These are phyloP conservation scores for Eupithecia pulchellata DNA, from an alignment of 2,888 invertebrate genomes.

Conservation along the genomic window DNA sequence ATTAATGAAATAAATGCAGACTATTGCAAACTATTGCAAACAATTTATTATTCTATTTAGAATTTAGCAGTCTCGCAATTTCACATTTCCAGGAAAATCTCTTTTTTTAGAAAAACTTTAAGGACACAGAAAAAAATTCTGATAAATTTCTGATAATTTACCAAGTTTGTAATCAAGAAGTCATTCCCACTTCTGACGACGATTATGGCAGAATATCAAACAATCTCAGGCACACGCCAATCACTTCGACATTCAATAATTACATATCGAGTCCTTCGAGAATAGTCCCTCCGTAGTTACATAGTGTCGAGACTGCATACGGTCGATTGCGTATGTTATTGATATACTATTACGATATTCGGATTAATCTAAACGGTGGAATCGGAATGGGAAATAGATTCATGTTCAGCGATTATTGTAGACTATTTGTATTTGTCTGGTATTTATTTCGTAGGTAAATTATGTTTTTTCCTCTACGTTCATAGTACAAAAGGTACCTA, in stretches of 20 bases:
- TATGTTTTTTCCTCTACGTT: too few relatives aligned
- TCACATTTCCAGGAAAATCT: too few relatives aligned
- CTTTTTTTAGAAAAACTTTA: too few relatives aligned
- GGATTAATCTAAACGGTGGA: slow-evolving; percentile 69
- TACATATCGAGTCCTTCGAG: slow-evolving; percentile 28
- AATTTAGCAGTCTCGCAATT: too few relatives aligned
- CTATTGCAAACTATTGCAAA: too few relatives aligned
- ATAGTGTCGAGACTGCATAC: slow-evolving; percentile 69
- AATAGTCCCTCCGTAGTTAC: slow-evolving; percentile 53
- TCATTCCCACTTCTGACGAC: background rate
- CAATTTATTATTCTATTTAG: too few relatives aligned
- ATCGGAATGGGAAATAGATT: slow-evolving; percentile 25
- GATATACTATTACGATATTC: slow-evolving; percentile 62
- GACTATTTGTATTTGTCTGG: too few relatives aligned
- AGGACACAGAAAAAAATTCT: too few relatives aligned
- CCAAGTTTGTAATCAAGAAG: background rate
- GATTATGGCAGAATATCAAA: background rate
- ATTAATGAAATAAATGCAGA: too few relatives aligned
- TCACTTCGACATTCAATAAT: background rate
- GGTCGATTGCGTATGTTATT: slow-evolving; percentile 63
- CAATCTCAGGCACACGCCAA: background rate
- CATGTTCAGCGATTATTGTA: background rate
- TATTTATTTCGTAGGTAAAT: too few relatives aligned
- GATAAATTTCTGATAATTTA: too few relatives aligned
- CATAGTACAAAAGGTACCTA: too few relatives aligned